Base-by-base conservation (phyloP, 2,113 vertebrate genomes). In the Felis chaus region DNA sequence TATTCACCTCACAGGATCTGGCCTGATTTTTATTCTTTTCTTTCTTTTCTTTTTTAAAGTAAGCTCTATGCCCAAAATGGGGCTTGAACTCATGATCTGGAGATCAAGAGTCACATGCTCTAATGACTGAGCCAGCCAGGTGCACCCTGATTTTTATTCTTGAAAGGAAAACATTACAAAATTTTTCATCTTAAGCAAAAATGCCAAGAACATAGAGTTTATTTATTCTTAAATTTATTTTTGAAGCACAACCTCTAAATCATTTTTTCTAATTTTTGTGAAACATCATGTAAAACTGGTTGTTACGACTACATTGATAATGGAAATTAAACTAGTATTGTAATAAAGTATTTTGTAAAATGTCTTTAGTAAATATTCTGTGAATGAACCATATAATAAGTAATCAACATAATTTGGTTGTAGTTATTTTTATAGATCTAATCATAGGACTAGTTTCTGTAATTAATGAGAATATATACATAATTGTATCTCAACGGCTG, bases 341-440 rank as follows among this genome's bases (percentile, higher is more conserved):
- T 88, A 80, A 96, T 71, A 76, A 86, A 80, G 15, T 41, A 50
- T 69, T 80, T 93, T 84, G 48, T 73, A 76, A 95, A 95, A 61
- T 76, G 8, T 82, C 78, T 89, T 93, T 36, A 92, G 36, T 89
- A 83, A 93, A 84, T 84, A 74, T 80, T 95, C 80, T 95, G 14
- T 83, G 41, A 90, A 80, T 91, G 86, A 92, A 21, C 19, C 69
- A 57, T 29, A 57, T 91, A 85, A 71, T 69, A 95, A 85, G 86
- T 74, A 63, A 91, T 92, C 82, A 87, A 83, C 15, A 31, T 68
- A 36, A 93, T 97, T 94, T 83, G 53, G 57, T 53, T 93, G 48
- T 79, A 55, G 39, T 39, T 48, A 85, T 55, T 84, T 76, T 87
- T 84, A 92, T 36, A 97, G 92, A 79, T 27, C 73, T 33, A 95